Conservation (phyloP, 2,797 vertebrate species). For the Onychomys leucogaster region DNA sequence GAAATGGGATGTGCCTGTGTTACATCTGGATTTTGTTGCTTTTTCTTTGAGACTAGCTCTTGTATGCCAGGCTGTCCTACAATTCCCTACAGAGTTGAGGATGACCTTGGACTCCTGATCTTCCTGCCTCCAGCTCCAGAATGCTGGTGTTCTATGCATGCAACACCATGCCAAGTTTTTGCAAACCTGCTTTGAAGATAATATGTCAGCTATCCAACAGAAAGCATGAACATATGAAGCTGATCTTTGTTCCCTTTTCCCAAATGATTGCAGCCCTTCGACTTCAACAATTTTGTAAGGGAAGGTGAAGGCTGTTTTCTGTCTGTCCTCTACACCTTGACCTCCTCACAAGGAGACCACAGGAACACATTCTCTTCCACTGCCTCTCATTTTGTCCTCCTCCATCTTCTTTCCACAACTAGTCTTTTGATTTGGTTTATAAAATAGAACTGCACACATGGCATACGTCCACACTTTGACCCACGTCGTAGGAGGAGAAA, state of each 20-base stretch:
- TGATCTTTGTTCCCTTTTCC: neutral
- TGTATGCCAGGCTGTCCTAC: neutral
- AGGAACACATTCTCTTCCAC: neutral
- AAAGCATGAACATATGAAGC: neutral
- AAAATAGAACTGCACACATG: neutral
- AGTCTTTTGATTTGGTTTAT: neutral
- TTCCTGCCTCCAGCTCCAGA: neutral
- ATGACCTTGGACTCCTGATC: neutral
- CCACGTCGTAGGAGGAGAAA: neutral
- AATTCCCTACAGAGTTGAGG: neutral
- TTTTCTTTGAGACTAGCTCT: neutral
- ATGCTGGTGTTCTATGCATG: too few species aligned
- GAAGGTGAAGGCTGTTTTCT: neutral
- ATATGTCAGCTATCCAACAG: neutral
- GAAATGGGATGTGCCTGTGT: neutral
- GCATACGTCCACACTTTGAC: neutral
- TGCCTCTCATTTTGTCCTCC: neutral
- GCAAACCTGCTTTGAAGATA: neutral
- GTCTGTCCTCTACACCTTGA: neutral
- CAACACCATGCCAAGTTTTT: neutral
- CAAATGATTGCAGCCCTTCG: neutral
- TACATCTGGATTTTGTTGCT: neutral
- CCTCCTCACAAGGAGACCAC: neutral
- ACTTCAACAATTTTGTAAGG: neutral
- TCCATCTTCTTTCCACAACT: neutral